Evolutionary conservation across 35 echinoderm and acorn worm genomes (phyloP), one percentile per base, ranked within the genome.

Genomic region (Stichopus chloronotus): DNA sequence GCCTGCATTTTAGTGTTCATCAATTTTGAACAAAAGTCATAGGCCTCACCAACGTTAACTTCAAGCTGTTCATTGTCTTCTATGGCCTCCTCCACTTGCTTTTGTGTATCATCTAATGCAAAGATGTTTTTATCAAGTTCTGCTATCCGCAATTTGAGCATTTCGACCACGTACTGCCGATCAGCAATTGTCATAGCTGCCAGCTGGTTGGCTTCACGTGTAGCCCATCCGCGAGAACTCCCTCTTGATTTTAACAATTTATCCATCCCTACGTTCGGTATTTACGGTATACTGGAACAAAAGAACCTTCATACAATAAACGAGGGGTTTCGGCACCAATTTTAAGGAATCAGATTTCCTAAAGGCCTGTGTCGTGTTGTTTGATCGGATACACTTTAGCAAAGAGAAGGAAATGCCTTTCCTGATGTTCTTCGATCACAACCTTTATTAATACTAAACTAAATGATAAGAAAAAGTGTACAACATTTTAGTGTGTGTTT

Each of bases 21-120:
- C 52, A 72, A 90, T 13, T 69, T 61, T 6, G 13, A 63, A 72
- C 60, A 16, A 90, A 90, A 90, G 21, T 72, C 87, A 71, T 25
- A 89, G 4, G 59, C 87, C 60, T 71, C 87, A 90, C 59, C 59
- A 71, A 63, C 17, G 43, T 90, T 63, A 53, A 11, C 59, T 43
- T 90, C 59, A 2, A 90, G 59, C 43, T 90, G 58, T 14, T 69
- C 87, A 17, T 55, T 22, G 10, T 90, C 61, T 30, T 12, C 17
- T 71, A 65, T 78, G 19, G 19, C 6, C 21, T 78, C 25, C 76
- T 78, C 19, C 25, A 22, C 19, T 25, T 90, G 9, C 12, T 20
- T 78, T 3, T 78, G 76, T 78, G 6, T 2, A 8, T n/a, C 19
- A 78, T 5, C 76, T 1, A 78, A 78, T 22, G 19, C n/a, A 8